These are phyloP conservation scores for Lontra canadensis DNA, from an alignment of 2,113 vertebrate genomes.

Conservation along the genomic window DNA sequence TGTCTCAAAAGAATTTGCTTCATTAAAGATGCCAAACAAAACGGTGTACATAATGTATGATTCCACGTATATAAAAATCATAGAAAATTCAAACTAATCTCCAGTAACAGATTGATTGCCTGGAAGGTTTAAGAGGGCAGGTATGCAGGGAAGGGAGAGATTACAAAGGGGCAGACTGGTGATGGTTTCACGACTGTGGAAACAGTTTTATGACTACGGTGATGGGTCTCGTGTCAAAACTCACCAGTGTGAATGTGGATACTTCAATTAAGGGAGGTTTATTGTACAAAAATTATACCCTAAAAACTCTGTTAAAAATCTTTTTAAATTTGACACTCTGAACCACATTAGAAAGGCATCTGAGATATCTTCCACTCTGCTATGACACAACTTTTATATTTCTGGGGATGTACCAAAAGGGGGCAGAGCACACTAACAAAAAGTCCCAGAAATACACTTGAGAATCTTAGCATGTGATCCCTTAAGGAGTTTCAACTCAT, in stretches of 20 bases:
- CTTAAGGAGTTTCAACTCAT: neutral
- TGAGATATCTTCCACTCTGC: neutral
- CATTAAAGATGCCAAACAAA: neutral
- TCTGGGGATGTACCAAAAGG: neutral
- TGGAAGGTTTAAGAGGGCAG: neutral
- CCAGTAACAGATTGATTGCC: neutral
- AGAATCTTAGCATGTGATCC: neutral
- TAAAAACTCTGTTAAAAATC: neutral
- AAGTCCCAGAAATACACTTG: neutral
- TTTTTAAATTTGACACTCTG: neutral
- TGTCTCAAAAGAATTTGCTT: neutral
- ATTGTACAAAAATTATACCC: neutral
- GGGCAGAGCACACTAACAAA: neutral
- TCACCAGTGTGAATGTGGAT: neutral
- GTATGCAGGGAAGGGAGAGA: neutral
- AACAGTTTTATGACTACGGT: neutral
- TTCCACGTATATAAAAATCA: neutral
- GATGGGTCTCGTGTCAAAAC: neutral
- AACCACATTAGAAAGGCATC: neutral
- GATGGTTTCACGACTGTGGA: no score
- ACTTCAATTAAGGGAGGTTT: neutral
- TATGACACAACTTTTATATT: neutral
- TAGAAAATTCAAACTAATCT: neutral
- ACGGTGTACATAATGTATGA: neutral
- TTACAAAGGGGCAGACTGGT: neutral